Evolutionary conservation across 1,140 invertebrate genomes (phyloP), one percentile per base, ranked within the genome.

Genomic region (Brachionus plicatilis): DNA sequence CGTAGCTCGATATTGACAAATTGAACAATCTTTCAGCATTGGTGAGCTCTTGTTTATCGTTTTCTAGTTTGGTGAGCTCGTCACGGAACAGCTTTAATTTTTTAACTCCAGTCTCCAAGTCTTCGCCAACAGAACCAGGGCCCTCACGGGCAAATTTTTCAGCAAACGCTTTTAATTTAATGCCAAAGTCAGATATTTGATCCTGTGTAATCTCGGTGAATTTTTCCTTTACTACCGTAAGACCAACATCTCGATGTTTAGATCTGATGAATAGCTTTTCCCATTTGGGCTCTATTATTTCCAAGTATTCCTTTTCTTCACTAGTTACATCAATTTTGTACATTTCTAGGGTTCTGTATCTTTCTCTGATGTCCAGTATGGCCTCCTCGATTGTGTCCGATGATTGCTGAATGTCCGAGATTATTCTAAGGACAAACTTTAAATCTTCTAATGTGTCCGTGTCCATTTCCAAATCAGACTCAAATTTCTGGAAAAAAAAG

Each of bases 21-120:
- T 95, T 94, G 89, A 97, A 96, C 1, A 96, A 90, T 85, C 93
- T 92, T 89, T 96, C 95, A 0, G 94, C 94, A 75, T 93, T 93
- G 80, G 93, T 91, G 29, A 96, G 90, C 47, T 93, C 92, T 29
- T 91, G 88, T 68, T 93, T 92, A n/a, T 92, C 92, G 0, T 88
- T 86, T 86, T 95, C 93, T 14, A 94, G 87, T 60, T 93, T 90
- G 8, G 91, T 90, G 72, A 95, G 93, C 85, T 92, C 89, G 86
- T 92, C 91, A 5, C 89, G 89, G 87, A 93, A 96, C 87, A 92
- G 90, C 91, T 94, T 87, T 86, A 90, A 86, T 65, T 89, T 79
- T 76, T 88, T 88, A 27, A 90, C 66, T 85, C 89, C 88, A 88
- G 9, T 29, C 11, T 75, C 41, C 8, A 84, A 84, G 50, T 85